phyloP scores from a whole-genome alignment of 2,113 vertebrate genomes.

The Sprattus sprattus region DNA sequence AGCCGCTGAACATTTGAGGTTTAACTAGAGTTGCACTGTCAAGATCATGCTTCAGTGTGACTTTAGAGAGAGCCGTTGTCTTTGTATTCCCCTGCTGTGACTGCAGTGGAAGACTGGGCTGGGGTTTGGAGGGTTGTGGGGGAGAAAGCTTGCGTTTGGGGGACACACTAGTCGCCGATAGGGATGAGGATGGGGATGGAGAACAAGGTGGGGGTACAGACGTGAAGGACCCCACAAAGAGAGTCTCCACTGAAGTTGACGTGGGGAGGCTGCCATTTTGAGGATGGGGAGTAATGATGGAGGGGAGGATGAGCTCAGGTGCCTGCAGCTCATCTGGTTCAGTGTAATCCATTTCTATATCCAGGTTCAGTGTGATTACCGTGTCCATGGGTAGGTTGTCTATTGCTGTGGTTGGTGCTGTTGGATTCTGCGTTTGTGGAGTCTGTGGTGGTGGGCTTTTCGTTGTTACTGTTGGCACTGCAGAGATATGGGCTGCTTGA shows the following conservation, averaged over 20 bases:
- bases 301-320: background rate
- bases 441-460: too few relatives aligned
- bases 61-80: background rate
- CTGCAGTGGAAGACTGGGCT: background rate
- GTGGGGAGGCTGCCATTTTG: background rate
- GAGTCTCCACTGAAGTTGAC: background rate
- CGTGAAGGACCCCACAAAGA: background rate
- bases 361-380: background rate
- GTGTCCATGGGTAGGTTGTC: background rate
- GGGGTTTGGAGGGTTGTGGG: background rate
- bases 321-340: background rate
- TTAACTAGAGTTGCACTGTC: background rate
- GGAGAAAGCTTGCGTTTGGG: background rate
- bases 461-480: too few relatives aligned
- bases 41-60: background rate
- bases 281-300: background rate
- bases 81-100: background rate
- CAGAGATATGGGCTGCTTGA: too few relatives aligned
- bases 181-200: too few relatives aligned
- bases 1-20: background rate
- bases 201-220: too few relatives aligned
- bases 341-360: background rate
- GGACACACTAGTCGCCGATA: background rate
- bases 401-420: too few relatives aligned
- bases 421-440: too few relatives aligned